Evolutionary conservation across 2,888 invertebrate species (phyloP), one percentile per base, ranked within the genome.

Genomic region (Pherbina coryleti): DNA sequence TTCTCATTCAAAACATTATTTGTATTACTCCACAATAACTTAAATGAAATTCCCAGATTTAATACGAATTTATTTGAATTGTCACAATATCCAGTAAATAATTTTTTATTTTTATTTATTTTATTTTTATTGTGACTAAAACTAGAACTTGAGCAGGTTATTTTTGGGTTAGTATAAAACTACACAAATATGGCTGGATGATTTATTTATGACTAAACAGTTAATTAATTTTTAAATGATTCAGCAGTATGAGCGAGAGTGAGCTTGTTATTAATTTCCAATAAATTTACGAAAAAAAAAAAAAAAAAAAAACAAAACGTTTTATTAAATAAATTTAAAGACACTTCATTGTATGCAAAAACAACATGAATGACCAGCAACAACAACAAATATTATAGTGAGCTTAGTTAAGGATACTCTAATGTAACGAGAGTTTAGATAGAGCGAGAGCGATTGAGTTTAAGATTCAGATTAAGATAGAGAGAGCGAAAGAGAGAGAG

Each of bases 381-480:
- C 67, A 76, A 67, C 76, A 72, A 78, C 77, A 34, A 74, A 66
- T 37, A 60, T 44, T 37, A 60, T 44, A 66, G 55, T 70, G 70
- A 76, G 66, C 76, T 64, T 71, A 77, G 37, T 19, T 19, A 64
- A 71, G 25, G 4, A n/a, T 19, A 55, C n/a, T 22, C n/a, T 31
- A 34, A 64, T n/a, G 28, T 31, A 64, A 64, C 64, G 31, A 31
- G 28, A 64, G 31, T 5, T 25, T 31, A 64, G 55, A 55, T n/a
- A 19, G 55, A 55, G 55, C 22, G 55, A 55, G 55, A 55, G 34
- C 25, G 64, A 64, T 64, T 31, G n/a, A n/a, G n/a, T n/a, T n/a
- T n/a, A n/a, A n/a, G n/a, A 64, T 64, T 31, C 5, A 60, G 25
- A 9, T 37, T 44, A 8, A 49, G 34, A 19, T 28, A 7, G 25